phyloP scores from a whole-genome alignment of 2,797 vertebrate genomes.

The Notolepis coatsorum region DNA sequence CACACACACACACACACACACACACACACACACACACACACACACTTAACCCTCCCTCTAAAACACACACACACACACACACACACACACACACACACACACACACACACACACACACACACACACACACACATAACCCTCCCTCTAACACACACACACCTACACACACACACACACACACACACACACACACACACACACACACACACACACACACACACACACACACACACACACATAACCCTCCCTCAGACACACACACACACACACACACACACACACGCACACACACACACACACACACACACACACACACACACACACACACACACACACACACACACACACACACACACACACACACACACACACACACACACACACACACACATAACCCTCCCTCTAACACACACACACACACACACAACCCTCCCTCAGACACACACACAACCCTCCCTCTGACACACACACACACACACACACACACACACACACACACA shows the following conservation, averaged over 20 bases:
- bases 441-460: constrained; percentile 13
- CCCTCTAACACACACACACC: no score
- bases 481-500: background rate
- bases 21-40: background rate
- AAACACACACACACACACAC: background rate
- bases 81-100: background rate
- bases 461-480: constrained; percentile 2
- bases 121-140: background rate
- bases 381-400: no score
- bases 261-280: constrained; percentile 32
- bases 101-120: constrained; percentile 48
- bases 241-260: background rate
- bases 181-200: background rate
- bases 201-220: background rate
- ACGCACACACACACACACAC: no score
- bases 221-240: background rate
- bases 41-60: background rate
- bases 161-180: constrained; percentile 1
- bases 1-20: constrained; percentile 4
- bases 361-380: background rate
- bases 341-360: constrained; percentile 20
- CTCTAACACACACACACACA: constrained; percentile 16
- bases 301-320: constrained; percentile 24
- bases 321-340: background rate
- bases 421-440: background rate